Conservation (phyloP, 2,113 vertebrate genomes). For the Aepyceros melampus region DNA sequence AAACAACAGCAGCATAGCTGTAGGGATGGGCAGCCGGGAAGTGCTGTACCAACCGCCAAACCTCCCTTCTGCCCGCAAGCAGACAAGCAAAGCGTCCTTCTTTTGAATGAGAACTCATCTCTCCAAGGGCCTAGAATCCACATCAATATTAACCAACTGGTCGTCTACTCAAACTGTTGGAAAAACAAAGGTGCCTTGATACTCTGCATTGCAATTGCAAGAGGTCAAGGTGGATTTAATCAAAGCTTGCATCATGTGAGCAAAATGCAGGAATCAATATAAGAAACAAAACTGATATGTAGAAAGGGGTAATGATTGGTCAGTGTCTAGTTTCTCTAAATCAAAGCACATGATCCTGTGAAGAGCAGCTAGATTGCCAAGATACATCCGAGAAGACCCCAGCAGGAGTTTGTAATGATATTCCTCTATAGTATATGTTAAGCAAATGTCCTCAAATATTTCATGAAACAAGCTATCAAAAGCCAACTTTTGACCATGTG, state of each 20-base stretch:
- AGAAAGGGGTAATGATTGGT: neutral
- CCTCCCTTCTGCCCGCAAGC: neutral
- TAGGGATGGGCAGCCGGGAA: neutral
- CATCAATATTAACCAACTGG: neutral
- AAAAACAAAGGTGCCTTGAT: neutral
- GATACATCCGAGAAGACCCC: neutral
- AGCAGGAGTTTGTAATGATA: neutral
- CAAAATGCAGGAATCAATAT: neutral
- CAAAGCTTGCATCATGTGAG: neutral
- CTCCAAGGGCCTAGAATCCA: neutral
- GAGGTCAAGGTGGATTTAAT: neutral
- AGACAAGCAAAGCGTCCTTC: neutral
- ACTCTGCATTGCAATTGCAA: neutral
- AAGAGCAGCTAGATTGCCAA: neutral
- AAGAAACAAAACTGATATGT: neutral
- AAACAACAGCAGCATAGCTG: neutral
- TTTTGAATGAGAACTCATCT: neutral
- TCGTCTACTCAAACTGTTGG: neutral
- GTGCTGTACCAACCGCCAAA: neutral
- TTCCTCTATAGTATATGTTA: neutral
- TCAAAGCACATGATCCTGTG: neutral
- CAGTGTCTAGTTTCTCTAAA: neutral
- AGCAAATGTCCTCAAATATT: conserved; percentile 13
- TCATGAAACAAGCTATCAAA: conserved; percentile 15
- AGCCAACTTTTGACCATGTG: neutral